Evolutionary conservation across 2,113 vertebrate species (phyloP).

Genomic region (Amia ocellicauda): DNA sequence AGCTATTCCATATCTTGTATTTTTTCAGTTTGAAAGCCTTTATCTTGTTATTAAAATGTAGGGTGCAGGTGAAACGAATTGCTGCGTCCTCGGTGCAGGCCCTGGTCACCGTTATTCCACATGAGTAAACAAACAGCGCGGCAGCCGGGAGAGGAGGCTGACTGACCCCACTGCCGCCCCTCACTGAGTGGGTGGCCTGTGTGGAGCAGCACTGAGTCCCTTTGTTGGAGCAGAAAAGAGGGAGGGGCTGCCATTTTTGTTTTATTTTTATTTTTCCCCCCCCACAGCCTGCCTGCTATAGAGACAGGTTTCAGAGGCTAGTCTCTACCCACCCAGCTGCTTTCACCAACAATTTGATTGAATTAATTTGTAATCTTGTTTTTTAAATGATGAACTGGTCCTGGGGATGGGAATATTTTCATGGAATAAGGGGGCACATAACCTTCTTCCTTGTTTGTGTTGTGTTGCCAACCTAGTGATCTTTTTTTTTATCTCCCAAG

Average conservation of each 20-base stretch:
- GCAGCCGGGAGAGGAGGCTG: constrained; percentile 7
- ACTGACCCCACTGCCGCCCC: neutral
- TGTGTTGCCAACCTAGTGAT: constrained; percentile 48
- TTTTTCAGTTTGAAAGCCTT: constrained; percentile 2
- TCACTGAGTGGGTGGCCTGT: constrained; percentile 38
- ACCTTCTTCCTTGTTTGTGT: constrained; percentile 37
- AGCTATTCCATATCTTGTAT: no score
- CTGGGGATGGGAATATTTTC: constrained; percentile 24
- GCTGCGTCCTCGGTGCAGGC: constrained; percentile 10
- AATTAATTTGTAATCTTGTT: no score
- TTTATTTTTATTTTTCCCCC: no score
- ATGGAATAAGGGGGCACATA: no score
- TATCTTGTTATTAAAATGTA: constrained; percentile 39
- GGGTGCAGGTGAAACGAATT: constrained; percentile 49
- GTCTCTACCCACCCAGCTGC: constrained; percentile 14
- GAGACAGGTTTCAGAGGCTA: neutral
- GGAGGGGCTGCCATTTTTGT: constrained; percentile 50
- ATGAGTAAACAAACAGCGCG: constrained; percentile 55
- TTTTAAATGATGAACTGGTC: constrained; percentile 31
- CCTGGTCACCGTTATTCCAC: constrained; percentile 44
- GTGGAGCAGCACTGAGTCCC: constrained; percentile 32
- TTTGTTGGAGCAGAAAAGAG: constrained; percentile 47
- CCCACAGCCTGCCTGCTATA: constrained; percentile 29
- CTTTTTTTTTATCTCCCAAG: constrained; percentile 53
- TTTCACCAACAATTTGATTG: no score